These are phyloP conservation scores for Drosophila neonasuta DNA, from an alignment of 2,888 invertebrate genomes.

Conservation along the genomic window DNA sequence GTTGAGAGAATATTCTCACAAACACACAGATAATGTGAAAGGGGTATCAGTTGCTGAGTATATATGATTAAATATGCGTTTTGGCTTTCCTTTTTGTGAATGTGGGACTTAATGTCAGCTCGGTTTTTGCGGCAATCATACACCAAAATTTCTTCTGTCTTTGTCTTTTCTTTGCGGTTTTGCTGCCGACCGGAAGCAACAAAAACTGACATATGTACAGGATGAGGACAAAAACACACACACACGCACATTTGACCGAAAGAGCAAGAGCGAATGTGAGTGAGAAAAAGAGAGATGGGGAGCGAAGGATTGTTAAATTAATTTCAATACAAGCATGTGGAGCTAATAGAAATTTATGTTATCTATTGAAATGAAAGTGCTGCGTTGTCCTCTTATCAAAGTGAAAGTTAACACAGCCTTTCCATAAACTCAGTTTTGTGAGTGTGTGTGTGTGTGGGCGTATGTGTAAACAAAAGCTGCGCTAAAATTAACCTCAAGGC, in stretches of 20 bases:
- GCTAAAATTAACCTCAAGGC: constrained; percentile 3
- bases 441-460: background rate
- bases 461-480: constrained; percentile 3
- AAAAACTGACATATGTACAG: constrained; percentile 48
- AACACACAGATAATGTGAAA: constrained; percentile 14
- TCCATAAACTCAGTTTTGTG: background rate
- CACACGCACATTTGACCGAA: background rate
- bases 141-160: constrained; percentile 42
- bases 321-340: constrained; percentile 57
- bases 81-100: constrained; percentile 5
- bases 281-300: background rate
- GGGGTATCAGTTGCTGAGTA: constrained; percentile 25
- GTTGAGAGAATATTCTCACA: constrained; percentile 22
- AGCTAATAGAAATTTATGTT: constrained; percentile 65
- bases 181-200: background rate
- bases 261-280: background rate
- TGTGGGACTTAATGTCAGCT: constrained; percentile 53
- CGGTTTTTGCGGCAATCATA: constrained; percentile 37
- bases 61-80: constrained; percentile 28
- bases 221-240: background rate
- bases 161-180: constrained; percentile 33
- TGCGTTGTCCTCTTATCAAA: constrained; percentile 17
- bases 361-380: constrained; percentile 34
- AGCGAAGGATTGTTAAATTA: constrained; percentile 48
- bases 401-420: constrained; percentile 22